phyloP scores from a whole-genome alignment of 2,113 vertebrate genomes.

The Pantherophis guttatus region DNA sequence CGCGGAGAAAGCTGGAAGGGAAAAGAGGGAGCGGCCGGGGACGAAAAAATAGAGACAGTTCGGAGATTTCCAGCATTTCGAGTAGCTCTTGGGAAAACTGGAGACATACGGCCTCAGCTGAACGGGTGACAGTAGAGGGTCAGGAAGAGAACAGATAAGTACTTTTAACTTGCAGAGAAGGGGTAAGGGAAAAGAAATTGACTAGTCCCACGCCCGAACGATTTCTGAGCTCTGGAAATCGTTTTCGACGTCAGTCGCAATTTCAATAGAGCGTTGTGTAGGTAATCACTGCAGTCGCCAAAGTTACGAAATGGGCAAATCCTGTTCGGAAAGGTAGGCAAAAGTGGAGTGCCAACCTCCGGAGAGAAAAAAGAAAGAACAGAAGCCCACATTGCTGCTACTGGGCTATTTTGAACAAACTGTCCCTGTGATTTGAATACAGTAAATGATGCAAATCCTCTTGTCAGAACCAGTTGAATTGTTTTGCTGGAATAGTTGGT shows the following conservation, averaged over 20 bases:
- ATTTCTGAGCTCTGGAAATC: neutral
- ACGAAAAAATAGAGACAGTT: neutral
- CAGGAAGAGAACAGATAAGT: neutral
- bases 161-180: neutral
- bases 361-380: neutral
- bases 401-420: neutral
- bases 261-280: neutral
- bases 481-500: neutral
- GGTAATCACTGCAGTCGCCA: neutral
- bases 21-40: neutral
- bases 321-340: neutral
- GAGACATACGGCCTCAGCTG: neutral
- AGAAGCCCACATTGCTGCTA: too few relatives aligned
- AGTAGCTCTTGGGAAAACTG: neutral
- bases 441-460: neutral
- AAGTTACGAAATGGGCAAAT: neutral
- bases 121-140: neutral
- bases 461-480: neutral
- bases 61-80: neutral
- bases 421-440: neutral
- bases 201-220: neutral
- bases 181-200: neutral
- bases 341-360: neutral
- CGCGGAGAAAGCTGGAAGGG: neutral
- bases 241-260: neutral